Evolutionary conservation across 2,797 vertebrate genomes (phyloP).

Genomic region (Nothura maculosa): DNA sequence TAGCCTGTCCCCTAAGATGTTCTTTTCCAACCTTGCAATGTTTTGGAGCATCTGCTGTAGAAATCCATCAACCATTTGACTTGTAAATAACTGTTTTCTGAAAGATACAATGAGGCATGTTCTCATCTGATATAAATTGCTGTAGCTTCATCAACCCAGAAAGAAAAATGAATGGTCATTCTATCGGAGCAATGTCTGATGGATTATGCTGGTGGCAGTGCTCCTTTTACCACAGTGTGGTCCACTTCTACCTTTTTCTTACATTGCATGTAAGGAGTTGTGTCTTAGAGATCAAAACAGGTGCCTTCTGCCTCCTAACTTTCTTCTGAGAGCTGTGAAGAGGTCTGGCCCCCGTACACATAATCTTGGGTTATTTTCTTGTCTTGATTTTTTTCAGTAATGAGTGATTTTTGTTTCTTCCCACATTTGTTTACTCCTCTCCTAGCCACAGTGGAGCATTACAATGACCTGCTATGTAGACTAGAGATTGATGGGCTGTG

Average conservation of each 20-base stretch:
- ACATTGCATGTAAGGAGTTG: not conserved
- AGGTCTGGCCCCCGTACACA: not conserved
- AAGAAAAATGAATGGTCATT: not conserved
- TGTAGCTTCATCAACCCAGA: not conserved
- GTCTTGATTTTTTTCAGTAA: constrained; percentile 11
- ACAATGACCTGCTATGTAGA: not conserved
- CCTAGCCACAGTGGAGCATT: not conserved
- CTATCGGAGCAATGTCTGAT: not conserved
- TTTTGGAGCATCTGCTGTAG: not conserved
- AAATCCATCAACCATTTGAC: constrained; percentile 10
- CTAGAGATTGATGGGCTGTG: not conserved
- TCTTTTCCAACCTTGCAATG: not conserved
- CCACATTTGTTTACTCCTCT: not conserved
- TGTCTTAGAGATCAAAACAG: not conserved
- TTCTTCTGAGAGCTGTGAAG: constrained; percentile 10
- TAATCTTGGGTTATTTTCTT: constrained; percentile 39
- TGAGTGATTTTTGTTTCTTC: not conserved
- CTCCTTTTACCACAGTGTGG: not conserved
- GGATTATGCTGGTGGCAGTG: not conserved
- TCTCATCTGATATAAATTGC: not conserved
- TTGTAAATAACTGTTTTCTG: not conserved
- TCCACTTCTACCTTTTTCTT: not conserved
- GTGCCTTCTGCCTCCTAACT: not conserved
- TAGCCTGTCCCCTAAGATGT: constrained; percentile 67
- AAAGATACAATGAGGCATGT: not conserved